phyloP scores from a whole-genome alignment of 2,888 invertebrate species.

The Trimorus sp. region DNA sequence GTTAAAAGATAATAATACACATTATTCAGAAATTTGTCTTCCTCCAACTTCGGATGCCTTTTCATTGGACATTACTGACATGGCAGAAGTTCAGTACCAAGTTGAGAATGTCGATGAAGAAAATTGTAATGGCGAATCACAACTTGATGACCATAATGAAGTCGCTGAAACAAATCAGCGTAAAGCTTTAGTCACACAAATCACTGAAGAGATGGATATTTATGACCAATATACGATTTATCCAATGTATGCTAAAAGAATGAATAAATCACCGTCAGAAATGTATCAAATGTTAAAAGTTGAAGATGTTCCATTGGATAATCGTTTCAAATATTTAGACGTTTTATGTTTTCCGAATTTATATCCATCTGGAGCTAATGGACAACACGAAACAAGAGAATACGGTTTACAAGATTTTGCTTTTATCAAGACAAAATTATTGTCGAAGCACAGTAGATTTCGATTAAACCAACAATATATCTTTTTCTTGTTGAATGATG shows the following conservation, averaged over 20 bases:
- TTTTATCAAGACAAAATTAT: constrained; percentile 66
- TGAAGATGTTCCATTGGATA: too few species aligned
- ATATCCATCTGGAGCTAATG: constrained; percentile 51
- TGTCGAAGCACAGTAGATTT: constrained; percentile 68
- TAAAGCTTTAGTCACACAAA: too few species aligned
- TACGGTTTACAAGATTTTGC: too few species aligned
- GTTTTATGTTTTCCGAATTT: too few species aligned
- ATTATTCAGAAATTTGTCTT: constrained; percentile 3
- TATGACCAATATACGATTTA: constrained; percentile 59
- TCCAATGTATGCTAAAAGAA: constrained; percentile 64
- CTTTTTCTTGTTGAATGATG: constrained; percentile 68
- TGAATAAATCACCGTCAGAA: constrained; percentile 61
- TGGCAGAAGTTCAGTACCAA: too few species aligned
- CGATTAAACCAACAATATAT: constrained; percentile 68
- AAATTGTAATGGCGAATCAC: too few species aligned
- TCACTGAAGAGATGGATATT: background rate
- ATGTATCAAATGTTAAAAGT: constrained; percentile 70
- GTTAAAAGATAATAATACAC: constrained; percentile 70
- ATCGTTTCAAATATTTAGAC: too few species aligned
- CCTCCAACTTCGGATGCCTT: background rate
- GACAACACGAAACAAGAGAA: constrained; percentile 63
- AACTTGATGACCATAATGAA: too few species aligned
- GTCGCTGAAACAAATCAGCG: too few species aligned
- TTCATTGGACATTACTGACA: too few species aligned
- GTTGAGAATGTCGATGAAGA: too few species aligned